phyloP scores from a whole-genome alignment of 2,888 invertebrate genomes.

The Druceiella hillmani region DNA sequence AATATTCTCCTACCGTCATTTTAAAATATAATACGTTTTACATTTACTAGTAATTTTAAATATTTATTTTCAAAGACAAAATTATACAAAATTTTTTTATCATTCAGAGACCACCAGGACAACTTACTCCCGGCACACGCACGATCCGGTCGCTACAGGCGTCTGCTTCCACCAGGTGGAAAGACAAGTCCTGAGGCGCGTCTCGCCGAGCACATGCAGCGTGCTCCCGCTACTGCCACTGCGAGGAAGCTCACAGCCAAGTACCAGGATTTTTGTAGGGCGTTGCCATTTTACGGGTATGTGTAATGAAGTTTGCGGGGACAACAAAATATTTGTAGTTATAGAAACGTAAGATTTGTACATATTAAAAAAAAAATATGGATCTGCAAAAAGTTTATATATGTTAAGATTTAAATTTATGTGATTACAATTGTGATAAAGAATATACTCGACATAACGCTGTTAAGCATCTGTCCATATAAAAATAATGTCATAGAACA shows the following conservation, averaged over 20 bases:
- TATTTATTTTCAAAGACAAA: slow-evolving; percentile 2
- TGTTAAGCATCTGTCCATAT: too few relatives aligned
- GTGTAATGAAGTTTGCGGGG: slow-evolving; percentile 21
- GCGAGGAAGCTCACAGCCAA: slow-evolving; percentile 79
- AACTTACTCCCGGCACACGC: slow-evolving; percentile 77
- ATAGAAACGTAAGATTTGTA: too few relatives aligned
- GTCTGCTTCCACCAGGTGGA: slow-evolving; percentile 61
- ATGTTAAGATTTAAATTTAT: too few relatives aligned
- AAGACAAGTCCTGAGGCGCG: slow-evolving; percentile 84
- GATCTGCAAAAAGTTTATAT: too few relatives aligned
- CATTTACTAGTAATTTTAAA: too few relatives aligned
- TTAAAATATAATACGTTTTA: too few relatives aligned
- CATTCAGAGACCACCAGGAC: slow-evolving; percentile 65
- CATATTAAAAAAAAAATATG: too few relatives aligned
- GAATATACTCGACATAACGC: too few relatives aligned
- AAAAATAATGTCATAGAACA: too few relatives aligned
- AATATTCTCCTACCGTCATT: too few relatives aligned
- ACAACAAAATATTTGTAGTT: too few relatives aligned
- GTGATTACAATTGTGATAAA: too few relatives aligned
- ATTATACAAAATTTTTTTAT: slow-evolving; percentile 4
- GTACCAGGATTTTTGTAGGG: slow-evolving; percentile 88
- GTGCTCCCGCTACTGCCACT: slow-evolving; percentile 76
- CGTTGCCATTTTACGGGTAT: slow-evolving; percentile 85
- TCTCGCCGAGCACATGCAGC: slow-evolving; percentile 80
- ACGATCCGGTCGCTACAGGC: slow-evolving; percentile 65